Evolutionary conservation across 1,140 invertebrate species (phyloP).

Genomic region (Globodera rostochiensis): DNA sequence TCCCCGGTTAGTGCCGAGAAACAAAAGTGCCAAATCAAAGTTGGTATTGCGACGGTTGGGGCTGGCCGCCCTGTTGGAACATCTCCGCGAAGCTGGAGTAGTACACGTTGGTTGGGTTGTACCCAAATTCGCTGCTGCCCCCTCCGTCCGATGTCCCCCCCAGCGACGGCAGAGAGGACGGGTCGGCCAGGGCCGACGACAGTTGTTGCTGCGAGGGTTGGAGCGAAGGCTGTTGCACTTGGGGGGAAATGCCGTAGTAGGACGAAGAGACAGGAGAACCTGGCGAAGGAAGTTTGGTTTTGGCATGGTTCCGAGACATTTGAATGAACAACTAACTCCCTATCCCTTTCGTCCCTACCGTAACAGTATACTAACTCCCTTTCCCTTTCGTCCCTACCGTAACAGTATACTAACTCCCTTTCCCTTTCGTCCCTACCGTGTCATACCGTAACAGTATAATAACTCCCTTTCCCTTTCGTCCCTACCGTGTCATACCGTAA

Average conservation of each 20-base stretch:
- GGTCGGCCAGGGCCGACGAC: not conserved
- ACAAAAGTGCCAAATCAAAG: not conserved
- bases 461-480: too few relatives aligned
- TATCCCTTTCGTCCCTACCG: too few relatives aligned
- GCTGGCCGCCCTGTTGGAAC: not conserved
- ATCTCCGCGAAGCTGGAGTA: constrained; percentile 9
- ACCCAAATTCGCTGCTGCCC: not conserved
- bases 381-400: too few relatives aligned
- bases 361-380: too few relatives aligned
- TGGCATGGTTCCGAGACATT: not conserved
- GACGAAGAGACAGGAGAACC: constrained; percentile 1
- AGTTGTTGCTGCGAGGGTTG: not conserved
- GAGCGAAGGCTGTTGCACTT: not conserved
- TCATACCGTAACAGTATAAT: not conserved
- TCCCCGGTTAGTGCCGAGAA: too few relatives aligned
- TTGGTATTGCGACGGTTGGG: not conserved
- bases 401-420: not conserved
- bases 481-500: not conserved
- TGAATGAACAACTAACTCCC: not conserved
- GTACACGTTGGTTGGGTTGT: not conserved
- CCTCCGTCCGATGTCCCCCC: not conserved
- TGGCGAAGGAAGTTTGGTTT: not conserved
- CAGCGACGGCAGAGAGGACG: not conserved
- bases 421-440: not conserved
- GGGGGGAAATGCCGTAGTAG: constrained; percentile 9